These are phyloP conservation scores for Eucera pruinosa DNA, from an alignment of 2,888 invertebrate genomes.

Conservation along the genomic window DNA sequence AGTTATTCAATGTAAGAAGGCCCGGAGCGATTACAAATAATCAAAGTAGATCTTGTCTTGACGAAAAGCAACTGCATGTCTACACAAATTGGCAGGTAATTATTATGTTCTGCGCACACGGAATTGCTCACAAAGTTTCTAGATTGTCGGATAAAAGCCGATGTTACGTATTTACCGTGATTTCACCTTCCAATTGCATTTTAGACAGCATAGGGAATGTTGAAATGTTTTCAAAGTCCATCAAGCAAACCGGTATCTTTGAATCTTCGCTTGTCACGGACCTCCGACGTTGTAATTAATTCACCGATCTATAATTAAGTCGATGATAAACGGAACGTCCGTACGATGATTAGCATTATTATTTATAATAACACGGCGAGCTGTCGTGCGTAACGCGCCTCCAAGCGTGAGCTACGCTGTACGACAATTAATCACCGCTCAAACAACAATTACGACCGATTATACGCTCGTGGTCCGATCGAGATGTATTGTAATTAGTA, in stretches of 20 bases:
- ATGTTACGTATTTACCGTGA: neutral
- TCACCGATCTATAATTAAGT: slow-evolving; percentile 69
- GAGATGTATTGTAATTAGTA: slow-evolving; percentile 71
- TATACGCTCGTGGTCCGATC: slow-evolving; percentile 60
- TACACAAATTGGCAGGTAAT: slow-evolving; percentile 10
- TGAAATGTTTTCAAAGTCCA: slow-evolving; percentile 18
- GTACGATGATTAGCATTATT: slow-evolving; percentile 69
- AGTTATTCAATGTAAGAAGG: neutral
- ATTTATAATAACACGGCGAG: slow-evolving; percentile 71
- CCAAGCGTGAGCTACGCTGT: slow-evolving; percentile 38
- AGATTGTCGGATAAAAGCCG: slow-evolving; percentile 1
- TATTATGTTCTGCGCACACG: neutral
- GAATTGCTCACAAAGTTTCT: neutral
- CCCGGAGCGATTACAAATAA: neutral
- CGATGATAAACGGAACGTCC: slow-evolving; percentile 69
- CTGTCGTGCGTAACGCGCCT: slow-evolving; percentile 68
- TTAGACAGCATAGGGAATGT: neutral
- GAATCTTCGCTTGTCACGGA: slow-evolving; percentile 55
- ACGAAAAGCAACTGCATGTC: neutral
- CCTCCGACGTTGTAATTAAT: slow-evolving; percentile 65
- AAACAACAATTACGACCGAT: slow-evolving; percentile 71
- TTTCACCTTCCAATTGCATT: slow-evolving; percentile 18
- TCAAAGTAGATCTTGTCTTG: too few species aligned
- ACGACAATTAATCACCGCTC: slow-evolving; percentile 69
- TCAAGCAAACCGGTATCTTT: slow-evolving; percentile 1